Conservation (phyloP, 1,140 invertebrate species). For the Hylaeus volcanicus region DNA sequence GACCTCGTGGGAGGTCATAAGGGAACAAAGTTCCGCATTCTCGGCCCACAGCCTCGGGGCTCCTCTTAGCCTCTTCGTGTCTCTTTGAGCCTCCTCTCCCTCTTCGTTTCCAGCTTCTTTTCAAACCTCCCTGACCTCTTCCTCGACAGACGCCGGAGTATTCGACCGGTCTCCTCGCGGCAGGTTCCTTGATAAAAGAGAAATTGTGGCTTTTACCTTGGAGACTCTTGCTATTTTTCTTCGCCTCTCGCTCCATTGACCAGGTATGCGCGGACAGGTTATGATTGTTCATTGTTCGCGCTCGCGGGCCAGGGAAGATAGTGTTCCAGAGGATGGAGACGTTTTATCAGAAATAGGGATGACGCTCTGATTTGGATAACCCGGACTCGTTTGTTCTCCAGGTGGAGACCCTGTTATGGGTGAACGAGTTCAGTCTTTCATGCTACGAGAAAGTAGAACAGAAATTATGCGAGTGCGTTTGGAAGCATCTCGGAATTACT, state of each 20-base stretch:
- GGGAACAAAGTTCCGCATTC: conserved; percentile 77
- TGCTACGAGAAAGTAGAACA: too few species aligned
- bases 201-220: conserved; percentile 24
- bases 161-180: not conserved
- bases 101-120: conserved; percentile 47
- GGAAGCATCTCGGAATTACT: too few species aligned
- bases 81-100: conserved; percentile 46
- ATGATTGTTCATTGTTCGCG: not conserved
- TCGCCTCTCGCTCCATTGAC: not conserved
- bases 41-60: conserved; percentile 76
- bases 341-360: too few species aligned
- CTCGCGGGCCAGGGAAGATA: too few species aligned
- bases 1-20: conserved; percentile 67
- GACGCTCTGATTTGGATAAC: too few species aligned
- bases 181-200: conserved; percentile 34
- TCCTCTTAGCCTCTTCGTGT: conserved; percentile 58
- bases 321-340: too few species aligned
- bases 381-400: too few species aligned
- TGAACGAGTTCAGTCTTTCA: too few species aligned
- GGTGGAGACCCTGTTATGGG: too few species aligned
- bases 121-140: conserved; percentile 49
- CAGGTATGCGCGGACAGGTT: not conserved
- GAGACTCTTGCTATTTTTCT: conserved; percentile 8
- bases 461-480: too few species aligned
- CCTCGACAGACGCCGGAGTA: conserved; percentile 7